Conservation (phyloP, 2,797 vertebrate species). For the Coreius guichenoti region DNA sequence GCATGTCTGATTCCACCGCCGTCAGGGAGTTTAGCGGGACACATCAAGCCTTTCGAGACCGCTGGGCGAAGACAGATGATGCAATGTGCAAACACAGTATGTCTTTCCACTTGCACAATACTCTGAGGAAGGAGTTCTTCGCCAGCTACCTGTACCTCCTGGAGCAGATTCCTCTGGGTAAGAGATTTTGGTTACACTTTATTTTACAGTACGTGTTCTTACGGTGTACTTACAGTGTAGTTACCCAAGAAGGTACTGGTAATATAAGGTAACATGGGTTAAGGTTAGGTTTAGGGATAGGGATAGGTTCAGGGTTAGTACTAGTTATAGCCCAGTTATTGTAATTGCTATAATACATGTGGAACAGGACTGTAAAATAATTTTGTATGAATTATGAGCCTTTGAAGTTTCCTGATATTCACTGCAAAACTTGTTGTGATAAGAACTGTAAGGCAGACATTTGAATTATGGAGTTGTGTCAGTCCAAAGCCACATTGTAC, state of each 20-base stretch:
- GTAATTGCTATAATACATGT: too few relatives aligned
- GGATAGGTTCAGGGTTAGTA: too few relatives aligned
- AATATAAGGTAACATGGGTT: too few relatives aligned
- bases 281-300: too few relatives aligned
- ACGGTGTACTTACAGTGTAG: too few relatives aligned
- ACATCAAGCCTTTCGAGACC: conserved; percentile 87
- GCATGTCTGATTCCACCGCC: conserved; percentile 29
- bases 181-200: conserved; percentile 62
- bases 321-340: too few relatives aligned
- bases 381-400: neutral
- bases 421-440: neutral
- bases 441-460: neutral
- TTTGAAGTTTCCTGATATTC: conserved; percentile 1
- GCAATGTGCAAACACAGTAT: conserved; percentile 92
- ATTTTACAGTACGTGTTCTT: too few relatives aligned
- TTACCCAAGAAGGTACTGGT: too few relatives aligned
- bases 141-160: conserved; percentile 94
- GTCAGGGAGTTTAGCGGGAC: conserved; percentile 82
- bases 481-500: neutral
- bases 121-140: conserved; percentile 91
- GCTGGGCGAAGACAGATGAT: conserved; percentile 88
- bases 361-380: too few relatives aligned
- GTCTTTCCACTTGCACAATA: conserved; percentile 90
- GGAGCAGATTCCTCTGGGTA: conserved; percentile 91
- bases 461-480: neutral